Percentiles rank a stretch among this genome's conserved stretches.
Conservation (phyloP, 1,140 invertebrate species). For the Drosophila asahinai region DNA sequence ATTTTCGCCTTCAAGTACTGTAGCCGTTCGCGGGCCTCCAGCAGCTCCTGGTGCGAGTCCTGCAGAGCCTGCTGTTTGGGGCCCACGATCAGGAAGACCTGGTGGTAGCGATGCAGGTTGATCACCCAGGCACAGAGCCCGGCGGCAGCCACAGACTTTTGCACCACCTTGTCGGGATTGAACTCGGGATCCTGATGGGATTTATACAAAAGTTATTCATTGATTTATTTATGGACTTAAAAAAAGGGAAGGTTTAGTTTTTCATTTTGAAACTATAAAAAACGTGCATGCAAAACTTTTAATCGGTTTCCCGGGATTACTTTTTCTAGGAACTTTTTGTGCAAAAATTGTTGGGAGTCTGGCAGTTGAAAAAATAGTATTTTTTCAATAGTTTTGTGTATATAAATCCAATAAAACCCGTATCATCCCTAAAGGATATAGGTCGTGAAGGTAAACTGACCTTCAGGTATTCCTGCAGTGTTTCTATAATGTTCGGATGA, state of each 20-base stretch:
- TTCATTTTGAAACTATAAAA: slow-evolving; percentile 1
- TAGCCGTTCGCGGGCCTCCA: slow-evolving; percentile 94
- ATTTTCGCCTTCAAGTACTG: slow-evolving; percentile 89
- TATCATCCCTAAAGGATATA: background rate
- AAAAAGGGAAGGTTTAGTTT: background rate
- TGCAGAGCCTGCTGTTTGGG: slow-evolving; percentile 93
- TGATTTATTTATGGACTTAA: background rate
- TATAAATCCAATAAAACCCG: background rate
- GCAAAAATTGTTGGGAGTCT: background rate
- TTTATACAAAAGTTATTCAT: background rate
- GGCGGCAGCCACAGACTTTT: slow-evolving; percentile 95
- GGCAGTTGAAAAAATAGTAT: background rate
- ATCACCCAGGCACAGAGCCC: slow-evolving; percentile 97
- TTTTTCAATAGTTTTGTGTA: background rate
- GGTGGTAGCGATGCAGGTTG: slow-evolving; percentile 96
- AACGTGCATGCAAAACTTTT: slow-evolving; percentile 7
- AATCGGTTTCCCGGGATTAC: slow-evolving; percentile 1
- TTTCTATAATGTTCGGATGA: slow-evolving; percentile 94
- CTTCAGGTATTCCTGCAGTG: slow-evolving; percentile 86
- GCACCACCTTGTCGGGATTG: slow-evolving; percentile 93
- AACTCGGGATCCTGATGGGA: slow-evolving; percentile 90
- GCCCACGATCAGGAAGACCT: slow-evolving; percentile 96
- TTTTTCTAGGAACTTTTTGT: background rate
- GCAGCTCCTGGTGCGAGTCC: slow-evolving; percentile 94
- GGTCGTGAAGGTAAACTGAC: slow-evolving; percentile 16